These are phyloP conservation scores for Pterocles burchelli DNA, from an alignment of 2,113 vertebrate species.

Conservation along the genomic window DNA sequence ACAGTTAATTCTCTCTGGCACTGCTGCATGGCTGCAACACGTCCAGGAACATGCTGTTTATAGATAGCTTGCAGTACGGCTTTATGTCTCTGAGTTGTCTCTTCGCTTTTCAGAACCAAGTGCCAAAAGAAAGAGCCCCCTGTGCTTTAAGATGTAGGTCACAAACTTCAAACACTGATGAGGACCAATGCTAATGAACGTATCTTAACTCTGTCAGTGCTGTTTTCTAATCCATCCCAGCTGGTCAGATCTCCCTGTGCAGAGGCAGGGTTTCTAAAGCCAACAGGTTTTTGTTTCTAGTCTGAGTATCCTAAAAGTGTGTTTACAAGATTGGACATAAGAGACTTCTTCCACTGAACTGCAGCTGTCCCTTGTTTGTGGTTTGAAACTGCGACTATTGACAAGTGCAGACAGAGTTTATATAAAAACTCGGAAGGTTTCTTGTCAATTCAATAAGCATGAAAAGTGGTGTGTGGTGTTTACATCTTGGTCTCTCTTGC, in stretches of 20 bases:
- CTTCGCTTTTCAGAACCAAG: background rate
- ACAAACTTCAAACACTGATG: background rate
- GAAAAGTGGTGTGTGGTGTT: background rate
- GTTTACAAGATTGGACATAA: background rate
- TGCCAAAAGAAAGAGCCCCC: background rate
- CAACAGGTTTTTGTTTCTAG: background rate
- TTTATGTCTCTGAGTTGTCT: background rate
- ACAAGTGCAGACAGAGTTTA: background rate
- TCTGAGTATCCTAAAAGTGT: background rate
- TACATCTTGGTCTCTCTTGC: background rate
- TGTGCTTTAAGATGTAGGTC: background rate
- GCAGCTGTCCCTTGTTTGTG: background rate
- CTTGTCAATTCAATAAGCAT: background rate
- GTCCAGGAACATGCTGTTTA: background rate
- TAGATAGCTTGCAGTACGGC: background rate
- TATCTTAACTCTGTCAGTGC: background rate
- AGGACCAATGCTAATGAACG: fast-evolving
- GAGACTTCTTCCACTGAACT: background rate
- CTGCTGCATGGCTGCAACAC: background rate
- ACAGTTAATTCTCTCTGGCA: background rate
- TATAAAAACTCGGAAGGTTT: background rate
- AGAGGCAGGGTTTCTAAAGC: background rate
- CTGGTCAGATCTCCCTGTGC: fast-evolving
- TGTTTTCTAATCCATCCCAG: fast-evolving
- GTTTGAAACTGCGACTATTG: background rate